Base-by-base conservation (phyloP, 2,113 vertebrate genomes). In the Cnemophilus loriae region DNA sequence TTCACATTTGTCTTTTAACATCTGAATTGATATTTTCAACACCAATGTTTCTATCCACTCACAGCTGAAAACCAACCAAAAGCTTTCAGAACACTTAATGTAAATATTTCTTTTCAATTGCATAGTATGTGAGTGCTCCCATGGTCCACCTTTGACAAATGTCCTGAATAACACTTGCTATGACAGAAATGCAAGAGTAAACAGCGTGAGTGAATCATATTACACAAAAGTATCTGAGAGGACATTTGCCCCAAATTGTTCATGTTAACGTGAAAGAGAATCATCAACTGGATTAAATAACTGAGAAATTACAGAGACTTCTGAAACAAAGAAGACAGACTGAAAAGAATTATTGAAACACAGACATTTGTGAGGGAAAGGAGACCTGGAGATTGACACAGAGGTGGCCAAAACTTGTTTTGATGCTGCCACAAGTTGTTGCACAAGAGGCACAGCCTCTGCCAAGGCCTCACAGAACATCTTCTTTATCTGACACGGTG, bases 401-500 rank as follows among this genome's bases (percentile, higher is more conserved):
- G 22, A 68, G 6, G 39, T 28, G 49, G 16, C 21, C 32, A 63
- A 68, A 92, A 67, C 1, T 0, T 32, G 10, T 9, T 60, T 42
- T 42, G 39, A 26, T 11, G 11, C 16, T 65, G 56, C 14, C 10
- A 3, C 55, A 61, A 33, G 14, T 16, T 53, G 26, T 60, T n/a
- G 24, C 50, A 52, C 20, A 24, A 76, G 49, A 1, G 13, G 10
- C 74, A 63, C 11, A 60, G 39, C 50, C 39, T 59, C 73, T 74
- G 32, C 27, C 47, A 81, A 64, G 47, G 30, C 33, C 63, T 59
- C 39, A 64, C 11, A 41, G 39, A 76, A 49, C 49, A 46, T 20
- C n/a, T 75, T 41, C 1, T 0, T 23, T 9, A 27, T 47, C 65
- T 82, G 18, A 56, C 22, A 12, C 0, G 0, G 16, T 23, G 15